A percentile compares a stretch with the other conserved stretches of the same genome.
Conservation (phyloP, 92 coral and sea anemone species). For the Phenganax marumi region DNA sequence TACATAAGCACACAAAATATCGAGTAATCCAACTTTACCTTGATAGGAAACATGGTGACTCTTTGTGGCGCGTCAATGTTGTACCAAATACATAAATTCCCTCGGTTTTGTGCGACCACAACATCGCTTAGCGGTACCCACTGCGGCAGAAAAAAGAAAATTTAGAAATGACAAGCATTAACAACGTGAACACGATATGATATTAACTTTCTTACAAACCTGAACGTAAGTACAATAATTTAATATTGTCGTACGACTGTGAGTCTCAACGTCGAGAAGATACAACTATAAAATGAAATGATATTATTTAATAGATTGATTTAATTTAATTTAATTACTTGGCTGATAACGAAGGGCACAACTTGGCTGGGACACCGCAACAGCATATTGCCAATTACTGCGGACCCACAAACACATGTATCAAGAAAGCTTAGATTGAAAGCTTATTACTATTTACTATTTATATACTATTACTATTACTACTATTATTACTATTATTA, state of each 20-base stretch:
- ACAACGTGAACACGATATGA: neutral
- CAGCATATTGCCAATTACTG: too few species aligned
- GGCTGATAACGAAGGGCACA: too few species aligned
- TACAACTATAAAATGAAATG: conserved; percentile 63
- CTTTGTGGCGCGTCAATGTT: conserved; percentile 96
- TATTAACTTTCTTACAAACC: conserved; percentile 32
- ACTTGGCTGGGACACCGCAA: too few species aligned
- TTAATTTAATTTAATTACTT: too few species aligned
- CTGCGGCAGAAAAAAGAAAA: conserved; percentile 38
- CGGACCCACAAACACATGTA: too few species aligned
- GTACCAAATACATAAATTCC: conserved; percentile 96
- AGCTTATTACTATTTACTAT: neutral
- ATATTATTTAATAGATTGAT: neutral
- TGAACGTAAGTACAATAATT: conserved; percentile 97
- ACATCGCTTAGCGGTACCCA: conserved; percentile 99
- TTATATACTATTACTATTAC: too few species aligned
- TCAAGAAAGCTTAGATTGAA: neutral
- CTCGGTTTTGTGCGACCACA: conserved; percentile 98
- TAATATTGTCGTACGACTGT: conserved; percentile 84
- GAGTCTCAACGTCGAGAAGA: conserved; percentile 79
- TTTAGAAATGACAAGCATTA: neutral
- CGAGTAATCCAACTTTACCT: conserved; percentile 55
- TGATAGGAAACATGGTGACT: conserved; percentile 98
- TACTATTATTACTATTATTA: too few species aligned
- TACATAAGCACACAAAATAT: neutral